phyloP scores from a whole-genome alignment of 1,140 invertebrate species.

The Macrotrachela quadricornifera region DNA sequence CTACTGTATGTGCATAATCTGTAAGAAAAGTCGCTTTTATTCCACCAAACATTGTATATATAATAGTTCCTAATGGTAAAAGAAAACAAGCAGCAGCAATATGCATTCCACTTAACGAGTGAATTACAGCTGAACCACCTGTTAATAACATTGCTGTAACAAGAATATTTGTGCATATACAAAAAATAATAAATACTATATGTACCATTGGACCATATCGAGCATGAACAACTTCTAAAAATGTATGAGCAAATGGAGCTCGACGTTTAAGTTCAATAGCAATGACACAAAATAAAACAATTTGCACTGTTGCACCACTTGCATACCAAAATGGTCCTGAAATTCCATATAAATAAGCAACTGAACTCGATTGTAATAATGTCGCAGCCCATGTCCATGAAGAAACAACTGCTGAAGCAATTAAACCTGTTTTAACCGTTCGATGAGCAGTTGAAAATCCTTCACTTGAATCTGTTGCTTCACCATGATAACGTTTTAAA shows the following conservation, averaged over 20 bases:
- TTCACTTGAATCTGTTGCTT: too few relatives aligned
- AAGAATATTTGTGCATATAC: constrained; percentile 26
- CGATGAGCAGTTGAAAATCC: too few relatives aligned
- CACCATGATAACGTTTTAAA: too few relatives aligned
- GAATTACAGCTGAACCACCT: constrained; percentile 5
- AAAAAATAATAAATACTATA: constrained; percentile 24
- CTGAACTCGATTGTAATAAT: constrained; percentile 28
- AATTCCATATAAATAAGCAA: constrained; percentile 26
- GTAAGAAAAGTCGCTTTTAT: too few relatives aligned
- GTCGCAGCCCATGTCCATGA: constrained; percentile 34
- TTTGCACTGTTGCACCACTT: constrained; percentile 28
- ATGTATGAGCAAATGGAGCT: constrained; percentile 29
- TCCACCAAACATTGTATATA: too few relatives aligned
- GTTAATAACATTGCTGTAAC: constrained; percentile 15
- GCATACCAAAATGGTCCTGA: constrained; percentile 31
- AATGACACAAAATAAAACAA: constrained; percentile 26
- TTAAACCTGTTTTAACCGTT: too few relatives aligned
- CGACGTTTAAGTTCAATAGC: constrained; percentile 18
- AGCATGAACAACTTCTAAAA: constrained; percentile 26
- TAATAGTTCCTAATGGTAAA: too few relatives aligned
- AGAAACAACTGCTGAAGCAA: constrained; percentile 29
- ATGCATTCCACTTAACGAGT: too few relatives aligned
- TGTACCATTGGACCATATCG: constrained; percentile 26
- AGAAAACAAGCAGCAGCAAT: too few relatives aligned
- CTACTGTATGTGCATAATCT: too few relatives aligned